Evolutionary conservation across 2,113 vertebrate genomes (phyloP).

Genomic region (Triplophysa dalaica): DNA sequence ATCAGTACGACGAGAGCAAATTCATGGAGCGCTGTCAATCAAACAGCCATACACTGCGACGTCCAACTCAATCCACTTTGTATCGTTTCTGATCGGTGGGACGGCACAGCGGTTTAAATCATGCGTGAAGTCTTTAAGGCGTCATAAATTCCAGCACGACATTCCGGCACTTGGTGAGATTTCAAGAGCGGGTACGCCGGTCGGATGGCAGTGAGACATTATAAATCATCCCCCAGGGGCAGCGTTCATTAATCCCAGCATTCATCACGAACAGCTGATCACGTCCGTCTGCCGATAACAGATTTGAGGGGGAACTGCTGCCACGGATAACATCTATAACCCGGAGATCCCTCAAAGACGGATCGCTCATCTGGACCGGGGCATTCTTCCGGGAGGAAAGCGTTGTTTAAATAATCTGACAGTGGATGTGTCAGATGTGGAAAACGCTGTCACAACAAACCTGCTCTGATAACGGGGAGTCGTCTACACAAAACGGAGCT

Average conservation of each 20-base stretch:
- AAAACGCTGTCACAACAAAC: constrained; percentile 64
- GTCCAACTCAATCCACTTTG: constrained; percentile 27
- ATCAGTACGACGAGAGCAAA: neutral
- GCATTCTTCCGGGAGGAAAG: constrained; percentile 54
- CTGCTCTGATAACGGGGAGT: constrained; percentile 46
- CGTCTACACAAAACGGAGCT: constrained; percentile 46
- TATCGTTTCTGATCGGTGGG: constrained; percentile 33
- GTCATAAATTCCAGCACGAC: constrained; percentile 68
- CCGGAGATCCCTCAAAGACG: constrained; percentile 4
- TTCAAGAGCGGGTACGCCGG: constrained; percentile 61
- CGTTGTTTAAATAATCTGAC: constrained; percentile 62
- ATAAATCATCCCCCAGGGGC: constrained; percentile 64
- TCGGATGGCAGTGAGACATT: constrained; percentile 54
- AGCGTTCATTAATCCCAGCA: constrained; percentile 63
- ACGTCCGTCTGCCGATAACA: constrained; percentile 44
- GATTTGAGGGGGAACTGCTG: constrained; percentile 51
- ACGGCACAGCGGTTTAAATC: constrained; percentile 65
- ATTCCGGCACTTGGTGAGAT: constrained; percentile 60
- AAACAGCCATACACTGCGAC: constrained; percentile 18
- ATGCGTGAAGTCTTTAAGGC: constrained; percentile 66
- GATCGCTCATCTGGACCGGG: constrained; percentile 62
- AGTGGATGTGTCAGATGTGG: constrained; percentile 64
- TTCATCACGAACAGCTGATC: constrained; percentile 64
- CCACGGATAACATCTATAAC: constrained; percentile 57
- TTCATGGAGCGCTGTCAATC: constrained; percentile 33